Evolutionary conservation across 2,888 invertebrate species (phyloP), one percentile per base, ranked within the genome.

Genomic region (Ennomos fuscantarius): DNA sequence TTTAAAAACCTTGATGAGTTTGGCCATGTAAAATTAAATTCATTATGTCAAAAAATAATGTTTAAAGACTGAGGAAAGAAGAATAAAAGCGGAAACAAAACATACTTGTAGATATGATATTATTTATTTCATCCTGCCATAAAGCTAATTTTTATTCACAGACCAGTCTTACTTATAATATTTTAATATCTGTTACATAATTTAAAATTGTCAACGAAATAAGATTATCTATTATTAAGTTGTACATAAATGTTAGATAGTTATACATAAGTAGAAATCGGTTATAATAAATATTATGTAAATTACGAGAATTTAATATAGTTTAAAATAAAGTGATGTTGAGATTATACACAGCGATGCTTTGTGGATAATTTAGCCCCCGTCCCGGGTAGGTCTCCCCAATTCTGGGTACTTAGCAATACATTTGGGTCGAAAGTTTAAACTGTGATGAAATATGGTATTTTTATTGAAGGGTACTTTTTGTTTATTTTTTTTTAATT

Each of bases 61-160:
- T 56, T 63, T 66, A 82, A 89, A 90, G 89, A 90, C 89, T 89
- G 89, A 89, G 74, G 78, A 77, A 69, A 70, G 73, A 76, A 60
- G 61, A 64, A 72, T 74, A 67, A 68, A 66, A 64, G 63, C 60
- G 66, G 57, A 62, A 65, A 66, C 45, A 47, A 40, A 65, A 62
- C 67, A 65, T 58, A 63, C 65, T 63, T 74, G 61, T 74, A 68
- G 51, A 72, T 70, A 74, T 63, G 59, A 65, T 55, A 56, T 53
- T 49, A 53, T 58, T 48, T 65, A 60, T 52, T 65, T 50, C 50
- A 63, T 54, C 47, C 13, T 15, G 41, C 24, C 32, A 13, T 12
- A 11, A 15, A 40, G 34, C 48, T 37, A 32, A 44, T 46, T 41
- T 37, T 45, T 46, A 60, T 47, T 35, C 53, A 53, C 42, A 53